Evolutionary conservation across 2,113 vertebrate species (phyloP).

Genomic region (Climacteris rufus): DNA sequence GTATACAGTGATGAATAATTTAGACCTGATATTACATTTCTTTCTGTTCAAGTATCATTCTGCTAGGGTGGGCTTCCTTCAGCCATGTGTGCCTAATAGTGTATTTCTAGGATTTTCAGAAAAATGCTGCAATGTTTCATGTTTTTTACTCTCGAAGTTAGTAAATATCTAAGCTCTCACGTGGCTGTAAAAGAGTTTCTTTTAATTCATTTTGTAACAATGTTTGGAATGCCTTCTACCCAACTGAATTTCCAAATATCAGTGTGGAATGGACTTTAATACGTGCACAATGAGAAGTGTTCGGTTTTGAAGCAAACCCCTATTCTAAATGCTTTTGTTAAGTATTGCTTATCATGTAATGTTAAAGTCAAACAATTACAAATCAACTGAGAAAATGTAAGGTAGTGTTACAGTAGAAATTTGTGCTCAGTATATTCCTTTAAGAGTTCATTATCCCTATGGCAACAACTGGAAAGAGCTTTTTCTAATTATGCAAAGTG

Average conservation of each 20-base stretch:
- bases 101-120: background rate
- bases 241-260: background rate
- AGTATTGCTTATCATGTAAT: background rate
- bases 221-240: background rate
- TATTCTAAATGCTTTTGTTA: background rate
- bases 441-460: background rate
- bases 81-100: background rate
- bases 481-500: slow-evolving; percentile 13
- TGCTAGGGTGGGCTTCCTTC: background rate
- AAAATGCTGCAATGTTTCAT: background rate
- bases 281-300: background rate
- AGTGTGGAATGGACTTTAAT: background rate
- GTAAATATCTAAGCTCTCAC: background rate
- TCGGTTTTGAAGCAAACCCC: background rate
- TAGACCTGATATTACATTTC: background rate
- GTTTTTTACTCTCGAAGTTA: background rate
- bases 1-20: background rate
- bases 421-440: background rate
- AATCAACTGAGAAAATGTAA: background rate
- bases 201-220: background rate
- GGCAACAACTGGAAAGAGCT: background rate
- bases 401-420: background rate
- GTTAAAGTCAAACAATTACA: background rate
- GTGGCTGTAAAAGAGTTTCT: background rate
- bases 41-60: background rate